Evolutionary conservation across 2,113 vertebrate species (phyloP), one percentile per base, ranked within the genome.

Genomic region (Entelurus aequoreus): DNA sequence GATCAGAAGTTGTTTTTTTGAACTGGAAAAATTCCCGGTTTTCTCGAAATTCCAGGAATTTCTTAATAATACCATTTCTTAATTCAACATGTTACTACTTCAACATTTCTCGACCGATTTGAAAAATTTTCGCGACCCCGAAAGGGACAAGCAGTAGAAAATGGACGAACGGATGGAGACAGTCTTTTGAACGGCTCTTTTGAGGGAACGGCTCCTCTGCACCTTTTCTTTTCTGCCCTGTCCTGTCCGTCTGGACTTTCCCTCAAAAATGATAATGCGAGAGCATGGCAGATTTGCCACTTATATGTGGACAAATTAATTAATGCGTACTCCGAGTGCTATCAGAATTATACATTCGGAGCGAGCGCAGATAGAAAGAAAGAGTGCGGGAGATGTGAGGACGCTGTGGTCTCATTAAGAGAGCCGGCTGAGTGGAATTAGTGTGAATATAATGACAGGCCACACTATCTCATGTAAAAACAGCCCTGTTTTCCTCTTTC

Each of bases 391-490:
- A 81, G 94, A 93, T 93, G 93, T 90, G 93, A 96, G 93, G 93
- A 97, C 91, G 93, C 90, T 93, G 94, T 93, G 92, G 91, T 97
- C 94, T 97, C 94, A 98, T 99, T 99, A 99, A 94, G 93, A 92
- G 92, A 94, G 94, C 94, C 93, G 93, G 94, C 96, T 96, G 95
- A 96, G 96, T 95, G 94, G 94, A 99, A 99, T 98, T 99, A 99
- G 95, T 94, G 92, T 93, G 94, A 98, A 97, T 98, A 96, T 98
- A 98, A 99, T 99, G 97, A 98, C 94, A 94, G 95, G 92, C 93
- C 95, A 93, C 94, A 93, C 94, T 97, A 99, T 98, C 95, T 97
- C 95, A 97, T 95, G 96, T 96, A 97, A 98, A 98, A 99, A 98
- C 97, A 99, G 95, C 93, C 93, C 95, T 97, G 94, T 96, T 96